These are phyloP conservation scores for Phengaris alcon DNA, from an alignment of 2,888 invertebrate species.

Conservation along the genomic window DNA sequence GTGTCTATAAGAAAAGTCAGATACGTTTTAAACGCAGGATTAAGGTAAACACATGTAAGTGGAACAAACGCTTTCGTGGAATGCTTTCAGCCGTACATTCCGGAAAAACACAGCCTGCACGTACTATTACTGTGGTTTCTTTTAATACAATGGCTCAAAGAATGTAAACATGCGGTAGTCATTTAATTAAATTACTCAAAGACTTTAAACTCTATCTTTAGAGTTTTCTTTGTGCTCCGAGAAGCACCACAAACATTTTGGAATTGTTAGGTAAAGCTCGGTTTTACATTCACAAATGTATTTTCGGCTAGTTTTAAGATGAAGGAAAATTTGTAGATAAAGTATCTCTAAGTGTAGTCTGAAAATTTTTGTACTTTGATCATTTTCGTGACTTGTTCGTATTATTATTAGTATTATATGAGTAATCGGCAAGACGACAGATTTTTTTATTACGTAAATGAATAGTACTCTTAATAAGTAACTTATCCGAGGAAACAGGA, in stretches of 20 bases:
- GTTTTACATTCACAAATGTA: not conserved
- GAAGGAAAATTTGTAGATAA: not conserved
- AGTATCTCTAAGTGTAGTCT: not conserved
- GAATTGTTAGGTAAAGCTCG: not conserved
- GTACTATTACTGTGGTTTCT: slow-evolving; percentile 26
- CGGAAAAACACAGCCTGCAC: slow-evolving; percentile 25
- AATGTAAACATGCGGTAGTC: slow-evolving; percentile 14
- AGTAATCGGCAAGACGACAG: no score
- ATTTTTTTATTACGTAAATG: no score
- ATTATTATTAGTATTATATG: no score
- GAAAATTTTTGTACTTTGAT: no score
- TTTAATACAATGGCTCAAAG: slow-evolving; percentile 23
- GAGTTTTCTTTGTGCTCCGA: not conserved
- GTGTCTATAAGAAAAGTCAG: not conserved
- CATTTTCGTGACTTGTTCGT: no score
- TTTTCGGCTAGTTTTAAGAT: not conserved
- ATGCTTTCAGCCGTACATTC: slow-evolving; percentile 17
- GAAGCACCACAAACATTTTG: slow-evolving; percentile 10
- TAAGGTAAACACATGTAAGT: slow-evolving; percentile 22
- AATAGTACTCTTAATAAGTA: no score
- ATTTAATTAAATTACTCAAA: slow-evolving; percentile 30
- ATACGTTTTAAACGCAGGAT: slow-evolving; percentile 21
- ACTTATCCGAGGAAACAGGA: no score
- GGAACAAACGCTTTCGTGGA: slow-evolving; percentile 8
- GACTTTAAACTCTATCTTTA: not conserved